Evolutionary conservation across 2,888 invertebrate species (phyloP), one percentile per base, ranked within the genome.

Genomic region (Rotaria socialis): DNA sequence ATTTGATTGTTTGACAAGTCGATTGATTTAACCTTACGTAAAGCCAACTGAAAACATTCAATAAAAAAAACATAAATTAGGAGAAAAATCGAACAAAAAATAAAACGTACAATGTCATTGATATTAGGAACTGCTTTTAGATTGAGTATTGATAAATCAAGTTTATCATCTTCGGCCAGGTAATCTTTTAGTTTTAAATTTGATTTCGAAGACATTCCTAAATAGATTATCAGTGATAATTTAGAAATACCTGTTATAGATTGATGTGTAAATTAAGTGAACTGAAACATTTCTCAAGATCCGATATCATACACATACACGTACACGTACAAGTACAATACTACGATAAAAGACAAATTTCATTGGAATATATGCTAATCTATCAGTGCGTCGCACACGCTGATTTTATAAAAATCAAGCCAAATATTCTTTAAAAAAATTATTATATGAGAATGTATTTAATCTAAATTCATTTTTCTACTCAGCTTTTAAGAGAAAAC

Each of bases 1-100:
- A 80, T 80, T 80, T 80, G 80, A 47, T 80, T 80, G 16, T 47
- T 80, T 47, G 80, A 80, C n/a, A 80, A 80, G 47, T 80, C 80
- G 3, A 80, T 47, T 47, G 80, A 80, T 47, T 80, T 80, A 43
- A 80, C 80, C 47, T 80, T 80, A n/a, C 47, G 43, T 47, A 80
- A n/a, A 7, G 80, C 80, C 47, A 80, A n/a, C 80, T 80, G n/a
- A 43, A 80, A 75, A 16, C 11, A 47, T 41, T 35, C 35, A 35
- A 35, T 1, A 35, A 35, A 80, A 43, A 22, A 80, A 8, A 47
- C 2, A 11, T 41, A 24, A 22, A 47, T 22, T 43, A 24, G 24
- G 27, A 41, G 19, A 41, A n/a, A 75, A 41, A 43, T 22, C 8
- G 24, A 47, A 47, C n/a, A n/a, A 10, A 4, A 2, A 47, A 47